phyloP scores from a whole-genome alignment of 2,888 invertebrate genomes.

The Mythimna impura region DNA sequence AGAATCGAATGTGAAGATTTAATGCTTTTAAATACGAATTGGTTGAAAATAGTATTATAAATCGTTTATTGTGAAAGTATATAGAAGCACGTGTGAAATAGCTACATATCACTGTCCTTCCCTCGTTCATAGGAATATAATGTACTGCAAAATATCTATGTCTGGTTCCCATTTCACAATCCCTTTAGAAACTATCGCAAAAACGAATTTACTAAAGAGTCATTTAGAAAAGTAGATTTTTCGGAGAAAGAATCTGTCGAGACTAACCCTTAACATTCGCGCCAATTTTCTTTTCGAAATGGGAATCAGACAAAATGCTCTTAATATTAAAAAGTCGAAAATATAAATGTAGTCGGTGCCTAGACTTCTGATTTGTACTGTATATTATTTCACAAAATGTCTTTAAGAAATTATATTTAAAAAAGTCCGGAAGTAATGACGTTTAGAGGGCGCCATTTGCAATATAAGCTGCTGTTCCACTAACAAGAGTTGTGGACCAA shows the following conservation, averaged over 20 bases:
- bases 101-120: constrained; percentile 64
- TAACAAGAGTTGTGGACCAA: constrained; percentile 55
- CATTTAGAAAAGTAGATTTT: background rate
- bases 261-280: constrained; percentile 6
- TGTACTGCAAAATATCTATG: constrained; percentile 13
- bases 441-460: constrained; percentile 42
- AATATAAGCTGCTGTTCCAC: constrained; percentile 45
- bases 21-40: constrained; percentile 48
- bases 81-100: constrained; percentile 57
- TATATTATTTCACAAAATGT: constrained; percentile 20
- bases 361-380: constrained; percentile 21
- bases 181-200: constrained; percentile 18
- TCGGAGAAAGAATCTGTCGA: background rate
- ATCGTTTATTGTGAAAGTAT: constrained; percentile 38
- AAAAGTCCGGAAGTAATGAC: constrained; percentile 35
- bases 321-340: constrained; percentile 12
- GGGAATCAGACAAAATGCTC: constrained; percentile 34
- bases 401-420: constrained; percentile 3
- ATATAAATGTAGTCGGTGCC: constrained; percentile 24
- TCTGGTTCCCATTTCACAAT: constrained; percentile 39
- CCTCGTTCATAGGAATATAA: constrained; percentile 41
- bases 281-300: constrained; percentile 31
- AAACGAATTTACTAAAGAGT: constrained; percentile 33
- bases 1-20: constrained; percentile 34
- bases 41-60: constrained; percentile 40